A percentile compares a stretch with the other conserved stretches of the same genome.
phyloP scores from a whole-genome alignment of 2,888 invertebrate genomes.

The Mayetiola destructor region DNA sequence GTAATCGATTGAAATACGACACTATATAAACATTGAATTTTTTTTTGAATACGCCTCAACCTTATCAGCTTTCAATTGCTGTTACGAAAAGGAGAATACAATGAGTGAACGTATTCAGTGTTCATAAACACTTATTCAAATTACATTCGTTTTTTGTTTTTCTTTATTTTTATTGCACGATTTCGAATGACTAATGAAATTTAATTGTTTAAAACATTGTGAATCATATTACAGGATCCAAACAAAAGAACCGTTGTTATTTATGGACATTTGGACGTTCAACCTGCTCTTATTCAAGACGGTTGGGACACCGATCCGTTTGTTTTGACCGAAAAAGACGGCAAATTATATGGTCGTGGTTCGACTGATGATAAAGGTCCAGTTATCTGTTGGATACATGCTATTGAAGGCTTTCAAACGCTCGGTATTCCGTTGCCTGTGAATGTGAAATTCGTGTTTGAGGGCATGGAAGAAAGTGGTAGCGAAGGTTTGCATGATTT shows the following conservation, averaged over 20 bases:
- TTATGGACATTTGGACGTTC: constrained; percentile 97
- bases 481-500: constrained; percentile 89
- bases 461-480: constrained; percentile 98
- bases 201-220: not conserved
- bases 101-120: not conserved
- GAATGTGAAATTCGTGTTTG: constrained; percentile 80
- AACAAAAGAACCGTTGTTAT: constrained; percentile 85
- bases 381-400: constrained; percentile 90
- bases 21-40: too few species aligned
- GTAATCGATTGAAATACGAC: too few species aligned
- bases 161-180: too few species aligned
- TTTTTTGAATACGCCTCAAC: too few species aligned
- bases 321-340: constrained; percentile 70
- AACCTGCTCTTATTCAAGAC: constrained; percentile 82
- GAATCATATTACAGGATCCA: constrained; percentile 40
- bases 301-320: constrained; percentile 97
- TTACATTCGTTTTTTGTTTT: too few species aligned
- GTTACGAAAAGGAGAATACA: not conserved
- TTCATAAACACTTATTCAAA: not conserved
- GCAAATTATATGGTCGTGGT: constrained; percentile 82
- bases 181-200: not conserved
- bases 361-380: constrained; percentile 90
- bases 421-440: constrained; percentile 52
- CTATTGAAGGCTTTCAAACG: constrained; percentile 73
- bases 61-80: not conserved